Percentiles rank a stretch among this genome's conserved stretches.
Conservation (phyloP, 2,797 vertebrate genomes). For the Prionace glauca region DNA sequence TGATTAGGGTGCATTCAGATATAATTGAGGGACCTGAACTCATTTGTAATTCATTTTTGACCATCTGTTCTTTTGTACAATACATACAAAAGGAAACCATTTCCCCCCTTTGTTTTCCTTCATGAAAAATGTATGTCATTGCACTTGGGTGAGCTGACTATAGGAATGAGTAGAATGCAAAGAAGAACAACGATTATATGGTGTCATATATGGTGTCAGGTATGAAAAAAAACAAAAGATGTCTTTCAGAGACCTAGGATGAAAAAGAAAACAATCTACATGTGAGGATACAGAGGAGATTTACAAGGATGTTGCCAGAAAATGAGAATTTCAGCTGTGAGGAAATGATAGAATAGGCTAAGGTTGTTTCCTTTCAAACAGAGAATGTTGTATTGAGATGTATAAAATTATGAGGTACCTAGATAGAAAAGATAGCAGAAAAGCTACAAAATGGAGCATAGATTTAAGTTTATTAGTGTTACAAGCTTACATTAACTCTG, state of each 20-base stretch:
- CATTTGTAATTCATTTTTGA: slow-evolving; percentile 36
- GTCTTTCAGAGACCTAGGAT: not conserved
- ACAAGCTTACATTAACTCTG: too few species aligned
- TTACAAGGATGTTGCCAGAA: too few species aligned
- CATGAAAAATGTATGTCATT: slow-evolving; percentile 32
- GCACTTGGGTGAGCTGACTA: not conserved
- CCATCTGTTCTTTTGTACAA: slow-evolving; percentile 35
- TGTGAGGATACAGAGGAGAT: not conserved
- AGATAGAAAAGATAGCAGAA: too few species aligned
- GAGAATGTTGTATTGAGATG: too few species aligned
- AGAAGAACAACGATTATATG: not conserved
- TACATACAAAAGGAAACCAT: not conserved
- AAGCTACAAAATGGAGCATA: too few species aligned
- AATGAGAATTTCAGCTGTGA: too few species aligned
- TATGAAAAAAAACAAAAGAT: slow-evolving; percentile 18
- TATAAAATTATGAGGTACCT: too few species aligned
- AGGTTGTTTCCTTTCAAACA: too few species aligned
- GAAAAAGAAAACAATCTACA: not conserved
- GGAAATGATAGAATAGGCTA: too few species aligned
- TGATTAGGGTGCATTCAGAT: not conserved
- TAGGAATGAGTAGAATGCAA: not conserved
- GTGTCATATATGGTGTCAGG: not conserved
- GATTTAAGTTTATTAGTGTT: too few species aligned
- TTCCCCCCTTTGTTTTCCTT: slow-evolving; percentile 27
- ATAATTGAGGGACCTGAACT: slow-evolving; percentile 9